These are phyloP conservation scores for Drosophila bocqueti DNA, from an alignment of 1,140 invertebrate genomes.

Conservation along the genomic window DNA sequence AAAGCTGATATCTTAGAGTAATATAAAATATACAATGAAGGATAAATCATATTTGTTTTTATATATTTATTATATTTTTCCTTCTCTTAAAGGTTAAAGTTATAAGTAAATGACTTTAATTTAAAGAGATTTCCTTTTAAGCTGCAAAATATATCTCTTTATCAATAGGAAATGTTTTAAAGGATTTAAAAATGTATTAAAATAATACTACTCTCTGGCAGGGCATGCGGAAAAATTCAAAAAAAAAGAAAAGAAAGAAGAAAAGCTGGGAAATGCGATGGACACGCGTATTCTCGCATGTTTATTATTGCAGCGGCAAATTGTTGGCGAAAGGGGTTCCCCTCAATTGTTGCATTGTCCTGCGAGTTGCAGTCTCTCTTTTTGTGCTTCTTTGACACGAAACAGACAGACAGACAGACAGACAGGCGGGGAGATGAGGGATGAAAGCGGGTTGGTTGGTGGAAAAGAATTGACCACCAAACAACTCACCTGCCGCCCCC, in stretches of 20 bases:
- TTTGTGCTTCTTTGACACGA: conserved; percentile 29
- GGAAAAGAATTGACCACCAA: conserved; percentile 61
- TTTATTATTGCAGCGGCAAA: conserved; percentile 67
- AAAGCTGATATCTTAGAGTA: not conserved
- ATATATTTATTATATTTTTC: not conserved
- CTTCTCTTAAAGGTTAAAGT: too few species aligned
- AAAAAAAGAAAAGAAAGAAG: not conserved
- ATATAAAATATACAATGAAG: too few species aligned
- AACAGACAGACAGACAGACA: conserved; percentile 16
- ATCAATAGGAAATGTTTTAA: not conserved
- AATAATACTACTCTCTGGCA: not conserved
- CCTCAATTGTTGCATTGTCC: conserved; percentile 36
- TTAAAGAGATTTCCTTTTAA: not conserved
- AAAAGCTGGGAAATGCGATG: conserved; percentile 14
- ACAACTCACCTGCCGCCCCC: conserved; percentile 64
- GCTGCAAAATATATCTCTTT: not conserved
- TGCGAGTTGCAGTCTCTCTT: conserved; percentile 33
- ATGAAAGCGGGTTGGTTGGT: not conserved
- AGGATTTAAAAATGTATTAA: not conserved
- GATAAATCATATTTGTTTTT: not conserved
- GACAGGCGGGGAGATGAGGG: not conserved
- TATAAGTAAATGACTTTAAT: not conserved
- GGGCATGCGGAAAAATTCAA: not conserved
- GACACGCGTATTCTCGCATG: conserved; percentile 70
- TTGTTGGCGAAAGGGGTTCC: conserved; percentile 1